These are phyloP conservation scores for Sorex araneus DNA, from an alignment of 2,113 vertebrate species.

Conservation along the genomic window DNA sequence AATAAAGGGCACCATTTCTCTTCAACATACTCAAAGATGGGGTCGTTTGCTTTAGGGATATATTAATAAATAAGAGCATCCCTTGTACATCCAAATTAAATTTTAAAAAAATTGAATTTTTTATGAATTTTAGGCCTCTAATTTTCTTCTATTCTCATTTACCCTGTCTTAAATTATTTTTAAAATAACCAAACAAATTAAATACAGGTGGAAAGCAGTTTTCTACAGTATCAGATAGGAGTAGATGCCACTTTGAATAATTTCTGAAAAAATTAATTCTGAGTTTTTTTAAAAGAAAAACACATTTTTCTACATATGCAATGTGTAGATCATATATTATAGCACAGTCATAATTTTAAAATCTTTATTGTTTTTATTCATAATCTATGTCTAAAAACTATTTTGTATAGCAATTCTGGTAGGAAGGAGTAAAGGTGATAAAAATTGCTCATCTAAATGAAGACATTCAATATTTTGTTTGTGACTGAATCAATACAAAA, in stretches of 20 bases:
- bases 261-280: conserved; percentile 22
- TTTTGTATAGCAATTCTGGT: neutral
- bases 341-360: too few relatives aligned
- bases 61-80: neutral
- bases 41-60: neutral
- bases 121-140: neutral
- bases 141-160: conserved; percentile 3
- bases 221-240: neutral
- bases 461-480: neutral
- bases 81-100: neutral
- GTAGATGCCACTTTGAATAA: neutral
- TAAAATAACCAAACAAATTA: conserved; percentile 25
- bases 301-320: too few relatives aligned
- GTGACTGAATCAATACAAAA: neutral
- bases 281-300: neutral
- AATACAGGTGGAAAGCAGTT: neutral
- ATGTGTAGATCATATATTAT: too few relatives aligned
- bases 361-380: neutral
- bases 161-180: neutral
- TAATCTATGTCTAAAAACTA: neutral
- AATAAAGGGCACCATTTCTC: neutral
- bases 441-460: conserved; percentile 3
- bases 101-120: neutral
- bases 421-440: neutral
- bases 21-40: neutral